Base-by-base conservation (phyloP, 1,140 invertebrate species). In the Latrodectus geometricus region DNA sequence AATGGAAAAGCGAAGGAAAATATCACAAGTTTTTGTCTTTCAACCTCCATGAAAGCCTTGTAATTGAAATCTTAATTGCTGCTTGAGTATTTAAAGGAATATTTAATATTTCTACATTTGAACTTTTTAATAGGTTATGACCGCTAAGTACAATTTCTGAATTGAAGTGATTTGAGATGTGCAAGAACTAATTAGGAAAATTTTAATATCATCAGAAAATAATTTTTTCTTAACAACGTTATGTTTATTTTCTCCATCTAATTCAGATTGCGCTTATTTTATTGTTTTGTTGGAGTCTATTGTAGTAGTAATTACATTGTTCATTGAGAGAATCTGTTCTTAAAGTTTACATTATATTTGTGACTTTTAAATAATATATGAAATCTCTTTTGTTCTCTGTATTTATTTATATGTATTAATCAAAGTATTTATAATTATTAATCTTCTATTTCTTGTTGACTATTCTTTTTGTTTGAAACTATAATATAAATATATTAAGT, bases 21-120 rank as follows among this genome's bases (percentile, higher is more conserved):
- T 50, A 78, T 56, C 72, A 20, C 20, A 70, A 74, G 68, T 73
- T 83, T 75, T 56, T 61, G 52, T 75, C 56, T 83, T 61, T 75
- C 81, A 75, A 61, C 52, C 73, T 83, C 56, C 61, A 66, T 83
- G 56, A 83, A 83, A 83, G 81, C 81, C 72, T 52, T 75, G 54
- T 61, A 61, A 61, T 11, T 61, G 54, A 61, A 35, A 61, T 61
- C 8, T 61, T 14, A 61, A 14, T 61, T 61, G 17, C 54, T 61
- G 54, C 17, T 61, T 61, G 54, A 61, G 11, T 61, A 17, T 61
- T 61, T 61, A 11, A 61, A 61, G 54, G 17, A 61, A 61, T 61
- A 17, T 17, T 61, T 61, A 61, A 61, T 61, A 61, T 61, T 61
- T 61, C 17, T 17, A 61, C 11, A 35, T 35, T 65, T 65, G 61